Conservation (phyloP, 1,140 invertebrate genomes). For the Bombus sylvicola region DNA sequence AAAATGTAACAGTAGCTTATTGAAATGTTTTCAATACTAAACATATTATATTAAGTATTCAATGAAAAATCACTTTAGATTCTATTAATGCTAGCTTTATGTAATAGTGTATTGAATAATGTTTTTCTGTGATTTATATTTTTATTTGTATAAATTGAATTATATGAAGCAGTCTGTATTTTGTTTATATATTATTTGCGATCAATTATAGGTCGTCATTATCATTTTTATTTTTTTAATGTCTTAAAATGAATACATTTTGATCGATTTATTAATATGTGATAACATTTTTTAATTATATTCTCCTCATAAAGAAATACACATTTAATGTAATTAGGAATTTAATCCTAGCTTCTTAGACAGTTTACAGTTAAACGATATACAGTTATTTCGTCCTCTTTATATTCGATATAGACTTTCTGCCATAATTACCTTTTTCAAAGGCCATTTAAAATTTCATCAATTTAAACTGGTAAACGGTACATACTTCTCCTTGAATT, state of each 20-base stretch:
- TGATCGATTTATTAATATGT: background rate
- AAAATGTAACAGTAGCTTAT: background rate
- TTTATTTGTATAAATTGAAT: background rate
- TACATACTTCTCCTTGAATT: background rate
- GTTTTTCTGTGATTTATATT: background rate
- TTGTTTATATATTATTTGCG: background rate
- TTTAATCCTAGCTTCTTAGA: constrained; percentile 34
- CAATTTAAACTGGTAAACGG: background rate
- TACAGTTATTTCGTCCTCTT: constrained; percentile 50
- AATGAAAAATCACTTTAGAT: background rate
- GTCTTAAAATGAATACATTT: background rate
- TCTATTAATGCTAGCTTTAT: background rate
- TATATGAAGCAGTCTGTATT: background rate
- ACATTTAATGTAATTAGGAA: constrained; percentile 23
- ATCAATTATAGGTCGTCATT: background rate
- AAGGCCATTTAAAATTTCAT: constrained; percentile 1
- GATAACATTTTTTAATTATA: background rate
- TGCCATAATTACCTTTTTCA: constrained; percentile 38
- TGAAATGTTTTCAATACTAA: background rate
- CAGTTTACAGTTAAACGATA: constrained; percentile 50
- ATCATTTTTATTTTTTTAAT: background rate
- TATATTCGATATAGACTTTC: constrained; percentile 33
- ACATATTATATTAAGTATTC: background rate
- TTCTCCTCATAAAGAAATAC: background rate
- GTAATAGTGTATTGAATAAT: background rate